Evolutionary conservation across 2,797 vertebrate species (phyloP).

Genomic region (Phylloscopus collybita): DNA sequence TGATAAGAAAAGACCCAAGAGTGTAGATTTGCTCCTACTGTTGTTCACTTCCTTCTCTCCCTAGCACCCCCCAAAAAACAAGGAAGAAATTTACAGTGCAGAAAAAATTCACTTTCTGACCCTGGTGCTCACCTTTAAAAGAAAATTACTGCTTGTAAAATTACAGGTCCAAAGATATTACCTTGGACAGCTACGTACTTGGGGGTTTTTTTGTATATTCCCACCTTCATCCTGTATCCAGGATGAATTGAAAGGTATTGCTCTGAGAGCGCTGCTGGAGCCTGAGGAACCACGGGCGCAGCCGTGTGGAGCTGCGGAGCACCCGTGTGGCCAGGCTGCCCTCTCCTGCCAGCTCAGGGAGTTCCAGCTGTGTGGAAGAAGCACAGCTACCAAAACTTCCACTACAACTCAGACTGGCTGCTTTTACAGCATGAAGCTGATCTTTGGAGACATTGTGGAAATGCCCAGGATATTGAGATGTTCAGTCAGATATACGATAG

Average conservation of each 20-base stretch:
- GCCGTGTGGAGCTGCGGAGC: background rate
- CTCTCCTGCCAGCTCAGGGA: background rate
- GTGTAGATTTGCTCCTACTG: background rate
- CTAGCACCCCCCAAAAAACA: rapidly evolving
- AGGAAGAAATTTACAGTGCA: background rate
- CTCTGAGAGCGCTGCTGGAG: background rate
- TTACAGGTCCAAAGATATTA: background rate
- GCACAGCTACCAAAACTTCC: background rate
- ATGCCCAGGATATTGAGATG: background rate
- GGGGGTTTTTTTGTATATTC: background rate
- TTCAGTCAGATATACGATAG: background rate
- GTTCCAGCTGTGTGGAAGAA: background rate
- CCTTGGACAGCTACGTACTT: background rate
- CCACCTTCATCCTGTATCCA: background rate
- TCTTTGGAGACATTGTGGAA: rapidly evolving
- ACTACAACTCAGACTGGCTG: background rate
- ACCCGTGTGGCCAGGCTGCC: background rate
- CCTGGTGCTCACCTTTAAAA: background rate
- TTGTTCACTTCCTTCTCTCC: background rate
- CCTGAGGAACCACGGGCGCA: rapidly evolving
- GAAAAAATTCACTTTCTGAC: conserved; percentile 9
- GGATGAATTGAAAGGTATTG: background rate
- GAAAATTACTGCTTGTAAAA: background rate
- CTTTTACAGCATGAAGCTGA: background rate
- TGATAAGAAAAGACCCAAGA: background rate